Percentiles rank a stretch among this genome's conserved stretches.
These are phyloP conservation scores for Metalampra italica DNA, from an alignment of 2,888 invertebrate genomes.

Conservation along the genomic window DNA sequence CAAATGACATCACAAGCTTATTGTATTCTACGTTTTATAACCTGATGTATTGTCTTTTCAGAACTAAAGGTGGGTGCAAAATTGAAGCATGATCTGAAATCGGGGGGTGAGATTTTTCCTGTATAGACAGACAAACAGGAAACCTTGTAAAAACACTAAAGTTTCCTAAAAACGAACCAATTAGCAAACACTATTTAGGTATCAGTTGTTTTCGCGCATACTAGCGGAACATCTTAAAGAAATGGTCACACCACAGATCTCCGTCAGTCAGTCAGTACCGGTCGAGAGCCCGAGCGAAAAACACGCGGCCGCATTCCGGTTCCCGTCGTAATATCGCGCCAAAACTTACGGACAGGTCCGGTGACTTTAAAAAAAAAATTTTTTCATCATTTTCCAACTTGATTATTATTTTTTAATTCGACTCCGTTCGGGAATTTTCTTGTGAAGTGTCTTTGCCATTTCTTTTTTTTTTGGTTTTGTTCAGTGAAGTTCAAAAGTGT, in stretches of 20 bases:
- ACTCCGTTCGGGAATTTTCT: background rate
- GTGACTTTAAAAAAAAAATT: background rate
- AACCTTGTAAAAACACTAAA: too few relatives aligned
- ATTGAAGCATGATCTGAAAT: too few relatives aligned
- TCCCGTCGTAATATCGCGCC: slow-evolving; percentile 14
- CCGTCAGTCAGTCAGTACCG: slow-evolving; percentile 17
- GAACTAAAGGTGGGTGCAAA: too few relatives aligned
- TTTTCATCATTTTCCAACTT: background rate
- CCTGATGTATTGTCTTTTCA: too few relatives aligned
- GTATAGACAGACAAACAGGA: too few relatives aligned
- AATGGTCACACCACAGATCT: background rate
- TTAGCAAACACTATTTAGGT: too few relatives aligned
- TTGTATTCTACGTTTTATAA: too few relatives aligned
- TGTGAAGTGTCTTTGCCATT: background rate
- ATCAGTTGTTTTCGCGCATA: background rate
- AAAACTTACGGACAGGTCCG: slow-evolving; percentile 15
- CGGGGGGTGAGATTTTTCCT: too few relatives aligned
- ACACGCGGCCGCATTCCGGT: slow-evolving; percentile 11
- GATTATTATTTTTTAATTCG: background rate
- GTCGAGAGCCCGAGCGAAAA: slow-evolving; percentile 13
- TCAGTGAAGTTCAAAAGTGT: too few relatives aligned
- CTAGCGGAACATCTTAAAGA: background rate
- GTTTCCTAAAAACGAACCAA: too few relatives aligned
- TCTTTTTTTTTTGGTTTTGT: background rate
- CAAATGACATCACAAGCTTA: too few relatives aligned